phyloP scores from a whole-genome alignment of 2,888 invertebrate genomes.

The Horisme vitalbata region DNA sequence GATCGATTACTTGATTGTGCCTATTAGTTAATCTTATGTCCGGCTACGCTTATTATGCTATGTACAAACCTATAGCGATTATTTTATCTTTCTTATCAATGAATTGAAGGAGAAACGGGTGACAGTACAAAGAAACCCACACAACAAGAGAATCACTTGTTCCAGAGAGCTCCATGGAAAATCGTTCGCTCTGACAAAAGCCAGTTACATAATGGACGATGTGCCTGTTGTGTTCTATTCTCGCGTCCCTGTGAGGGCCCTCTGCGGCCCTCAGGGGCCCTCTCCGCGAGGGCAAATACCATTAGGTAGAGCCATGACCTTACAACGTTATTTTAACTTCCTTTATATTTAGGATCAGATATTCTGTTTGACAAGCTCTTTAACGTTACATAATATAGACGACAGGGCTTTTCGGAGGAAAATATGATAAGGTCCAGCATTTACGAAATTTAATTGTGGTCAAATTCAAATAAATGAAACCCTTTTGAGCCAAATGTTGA shows the following conservation, averaged over 20 bases:
- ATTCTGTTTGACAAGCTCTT: conserved; percentile 5
- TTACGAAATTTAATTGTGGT: too few species aligned
- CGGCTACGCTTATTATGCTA: too few species aligned
- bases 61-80: neutral
- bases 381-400: too few species aligned
- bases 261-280: conserved; percentile 10
- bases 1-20: too few species aligned
- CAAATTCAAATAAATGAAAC: too few species aligned
- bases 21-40: too few species aligned
- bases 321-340: neutral
- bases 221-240: conserved; percentile 22
- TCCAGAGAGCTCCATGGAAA: conserved; percentile 3
- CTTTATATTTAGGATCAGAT: too few species aligned
- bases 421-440: too few species aligned
- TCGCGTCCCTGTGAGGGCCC: conserved; percentile 16
- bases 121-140: conserved; percentile 1
- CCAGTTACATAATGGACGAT: conserved; percentile 16
- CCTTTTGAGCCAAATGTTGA: too few species aligned
- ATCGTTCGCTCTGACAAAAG: conserved; percentile 10
- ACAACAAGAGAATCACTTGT: conserved; percentile 3
- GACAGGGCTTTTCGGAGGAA: too few species aligned
- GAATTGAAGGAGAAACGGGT: neutral
- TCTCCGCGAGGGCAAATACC: conserved; percentile 26
- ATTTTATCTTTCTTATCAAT: neutral
- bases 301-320: conserved; percentile 28